Percentiles rank a stretch among this genome's conserved stretches.
Evolutionary conservation across 2,797 vertebrate species (phyloP).

Genomic region (Lemur catta): DNA sequence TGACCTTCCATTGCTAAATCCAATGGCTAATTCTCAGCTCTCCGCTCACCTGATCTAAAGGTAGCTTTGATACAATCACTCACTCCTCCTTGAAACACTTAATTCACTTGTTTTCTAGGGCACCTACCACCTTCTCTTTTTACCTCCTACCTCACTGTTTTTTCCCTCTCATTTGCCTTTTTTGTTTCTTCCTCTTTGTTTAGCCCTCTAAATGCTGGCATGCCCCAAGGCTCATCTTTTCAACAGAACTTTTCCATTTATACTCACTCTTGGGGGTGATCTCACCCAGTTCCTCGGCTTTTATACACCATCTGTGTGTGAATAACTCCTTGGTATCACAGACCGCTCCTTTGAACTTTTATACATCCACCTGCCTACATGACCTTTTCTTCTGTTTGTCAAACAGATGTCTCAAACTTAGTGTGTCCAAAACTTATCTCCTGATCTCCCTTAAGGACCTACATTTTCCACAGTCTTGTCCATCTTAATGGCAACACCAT

Average conservation of each 20-base stretch:
- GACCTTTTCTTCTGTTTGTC: neutral
- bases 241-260: neutral
- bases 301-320: neutral
- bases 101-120: neutral
- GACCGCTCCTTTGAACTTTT: neutral
- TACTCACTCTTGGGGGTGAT: neutral
- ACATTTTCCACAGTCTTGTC: neutral
- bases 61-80: neutral
- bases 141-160: neutral
- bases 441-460: neutral
- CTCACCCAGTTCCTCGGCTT: neutral
- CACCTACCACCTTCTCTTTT: no score
- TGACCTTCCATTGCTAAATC: neutral
- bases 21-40: neutral
- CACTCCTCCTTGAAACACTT: neutral
- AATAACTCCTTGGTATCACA: neutral
- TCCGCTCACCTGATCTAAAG: neutral
- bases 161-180: neutral
- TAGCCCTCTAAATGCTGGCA: neutral
- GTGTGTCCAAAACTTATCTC: neutral
- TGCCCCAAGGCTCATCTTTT: neutral
- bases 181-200: neutral
- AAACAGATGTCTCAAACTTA: neutral
- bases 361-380: no score
- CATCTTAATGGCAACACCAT: neutral